These are phyloP conservation scores for Pogonophryne albipinna DNA, from an alignment of 2,797 vertebrate genomes.

Conservation along the genomic window DNA sequence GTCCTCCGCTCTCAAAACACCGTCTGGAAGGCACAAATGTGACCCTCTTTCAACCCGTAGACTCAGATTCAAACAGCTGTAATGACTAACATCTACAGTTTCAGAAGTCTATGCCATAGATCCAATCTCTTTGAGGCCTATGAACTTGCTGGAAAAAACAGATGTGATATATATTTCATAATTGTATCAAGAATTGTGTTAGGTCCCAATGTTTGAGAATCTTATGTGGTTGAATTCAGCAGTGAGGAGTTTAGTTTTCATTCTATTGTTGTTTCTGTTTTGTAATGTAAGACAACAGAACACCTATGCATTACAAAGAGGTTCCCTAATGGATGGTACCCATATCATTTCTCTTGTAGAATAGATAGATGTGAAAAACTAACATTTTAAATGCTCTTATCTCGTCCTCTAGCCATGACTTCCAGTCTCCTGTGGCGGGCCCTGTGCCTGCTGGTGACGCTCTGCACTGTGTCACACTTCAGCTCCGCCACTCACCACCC, in stretches of 20 bases:
- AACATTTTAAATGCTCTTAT: conserved; percentile 28
- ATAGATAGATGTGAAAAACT: neutral
- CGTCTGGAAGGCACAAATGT: conserved; percentile 48
- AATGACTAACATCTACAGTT: conserved; percentile 60
- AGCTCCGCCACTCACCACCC: conserved; percentile 44
- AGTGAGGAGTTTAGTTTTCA: neutral
- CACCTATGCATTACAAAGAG: neutral
- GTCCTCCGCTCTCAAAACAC: conserved; percentile 35
- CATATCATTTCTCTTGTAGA: neutral
- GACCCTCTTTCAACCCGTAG: conserved; percentile 35
- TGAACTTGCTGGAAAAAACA: conserved; percentile 25
- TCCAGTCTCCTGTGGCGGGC: conserved; percentile 70
- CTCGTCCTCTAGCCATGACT: conserved; percentile 71
- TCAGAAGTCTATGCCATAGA: conserved; percentile 46
- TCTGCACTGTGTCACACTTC: conserved; percentile 71
- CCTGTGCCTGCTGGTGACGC: conserved; percentile 72
- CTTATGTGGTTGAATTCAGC: neutral
- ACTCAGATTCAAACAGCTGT: conserved; percentile 33
- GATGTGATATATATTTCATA: conserved; percentile 36
- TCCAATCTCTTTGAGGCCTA: conserved; percentile 39
- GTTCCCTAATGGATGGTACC: neutral
- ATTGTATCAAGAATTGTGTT: neutral
- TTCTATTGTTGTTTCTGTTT: conserved; percentile 4
- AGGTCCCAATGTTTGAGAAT: conserved; percentile 5
- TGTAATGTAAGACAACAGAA: neutral